Evolutionary conservation across 2,888 invertebrate species (phyloP).

Genomic region (Hedychridium roseum): DNA sequence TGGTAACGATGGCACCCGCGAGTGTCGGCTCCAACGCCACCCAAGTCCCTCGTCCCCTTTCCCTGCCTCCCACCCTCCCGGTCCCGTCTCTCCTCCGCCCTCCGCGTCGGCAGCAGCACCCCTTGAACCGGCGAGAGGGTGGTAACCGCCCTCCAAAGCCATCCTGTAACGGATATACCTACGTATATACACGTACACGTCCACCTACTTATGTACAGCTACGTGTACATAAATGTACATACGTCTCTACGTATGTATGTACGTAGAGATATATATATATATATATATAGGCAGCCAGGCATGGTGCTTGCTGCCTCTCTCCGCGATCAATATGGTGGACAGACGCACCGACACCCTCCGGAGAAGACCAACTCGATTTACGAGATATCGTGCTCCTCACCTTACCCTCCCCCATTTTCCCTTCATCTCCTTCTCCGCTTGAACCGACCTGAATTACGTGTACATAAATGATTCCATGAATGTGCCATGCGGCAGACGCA

Average conservation of each 20-base stretch:
- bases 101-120: slow-evolving; percentile 20
- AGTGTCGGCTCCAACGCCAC: slow-evolving; percentile 69
- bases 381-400: slow-evolving; percentile 34
- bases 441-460: no score
- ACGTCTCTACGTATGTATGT: not conserved
- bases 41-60: slow-evolving; percentile 63
- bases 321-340: slow-evolving; percentile 64
- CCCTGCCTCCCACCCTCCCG: slow-evolving; percentile 18
- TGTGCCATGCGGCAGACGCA: no score
- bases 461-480: no score
- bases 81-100: slow-evolving; percentile 3
- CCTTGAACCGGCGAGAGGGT: slow-evolving; percentile 36
- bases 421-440: not conserved
- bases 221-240: not conserved
- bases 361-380: slow-evolving; percentile 52
- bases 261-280: slow-evolving; percentile 10
- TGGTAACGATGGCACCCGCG: slow-evolving; percentile 71
- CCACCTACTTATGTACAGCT: not conserved
- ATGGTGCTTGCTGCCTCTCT: slow-evolving; percentile 51
- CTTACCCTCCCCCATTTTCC: not conserved
- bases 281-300: slow-evolving; percentile 32
- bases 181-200: not conserved
- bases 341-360: slow-evolving; percentile 57
- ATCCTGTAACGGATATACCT: slow-evolving; percentile 49
- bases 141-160: slow-evolving; percentile 49